phyloP scores from a whole-genome alignment of 2,888 invertebrate genomes.

The Griposia aprilina region DNA sequence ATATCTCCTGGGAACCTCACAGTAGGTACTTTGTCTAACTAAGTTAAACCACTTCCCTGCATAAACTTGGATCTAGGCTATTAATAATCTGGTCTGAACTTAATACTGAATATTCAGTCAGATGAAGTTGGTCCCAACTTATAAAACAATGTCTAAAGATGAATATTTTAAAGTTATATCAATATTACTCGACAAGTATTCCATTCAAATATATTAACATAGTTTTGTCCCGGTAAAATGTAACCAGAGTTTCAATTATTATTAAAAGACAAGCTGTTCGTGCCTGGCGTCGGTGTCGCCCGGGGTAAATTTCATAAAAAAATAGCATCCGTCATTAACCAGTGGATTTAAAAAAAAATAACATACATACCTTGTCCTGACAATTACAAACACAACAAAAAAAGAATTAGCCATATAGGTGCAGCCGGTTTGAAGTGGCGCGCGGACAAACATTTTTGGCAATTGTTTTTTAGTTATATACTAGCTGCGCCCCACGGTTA shows the following conservation, averaged over 20 bases:
- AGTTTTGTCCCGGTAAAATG: background rate
- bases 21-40: conserved; percentile 8
- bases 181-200: conserved; percentile 21
- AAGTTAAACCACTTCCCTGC: conserved; percentile 11
- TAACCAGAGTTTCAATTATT: conserved; percentile 7
- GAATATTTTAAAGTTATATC: conserved; percentile 29
- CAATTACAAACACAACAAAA: no score
- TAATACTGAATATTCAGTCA: conserved; percentile 25
- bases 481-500: no score
- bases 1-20: background rate
- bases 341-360: no score
- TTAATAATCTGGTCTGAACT: conserved; percentile 4
- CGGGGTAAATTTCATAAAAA: no score
- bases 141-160: conserved; percentile 14
- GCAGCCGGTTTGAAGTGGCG: no score
- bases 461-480: no score
- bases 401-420: no score
- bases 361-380: no score
- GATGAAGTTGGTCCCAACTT: background rate
- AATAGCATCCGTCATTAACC: no score
- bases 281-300: no score
- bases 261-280: no score
- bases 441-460: no score
- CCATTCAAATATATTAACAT: conserved; percentile 20
- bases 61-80: conserved; percentile 9